Percentiles rank a stretch among this genome's conserved stretches.
Conservation (phyloP, 2,113 vertebrate genomes). For the Centropus bengalensis region DNA sequence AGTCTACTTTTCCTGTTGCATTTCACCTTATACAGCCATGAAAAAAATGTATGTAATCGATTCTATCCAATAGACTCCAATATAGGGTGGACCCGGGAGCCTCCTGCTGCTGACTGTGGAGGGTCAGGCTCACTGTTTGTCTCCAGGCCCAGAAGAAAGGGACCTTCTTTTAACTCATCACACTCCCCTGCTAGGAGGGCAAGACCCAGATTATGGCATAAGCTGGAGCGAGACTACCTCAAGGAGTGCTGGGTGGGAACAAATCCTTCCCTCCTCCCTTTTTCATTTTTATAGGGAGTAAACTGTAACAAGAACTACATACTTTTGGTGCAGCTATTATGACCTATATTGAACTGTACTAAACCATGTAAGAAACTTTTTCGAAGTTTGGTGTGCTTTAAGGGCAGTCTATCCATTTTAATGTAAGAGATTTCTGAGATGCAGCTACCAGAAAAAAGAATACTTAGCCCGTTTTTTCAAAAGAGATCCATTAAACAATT, state of each 20-base stretch:
- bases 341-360: not conserved
- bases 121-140: not conserved
- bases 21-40: not conserved
- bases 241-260: not conserved
- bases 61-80: fast-evolving
- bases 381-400: not conserved
- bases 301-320: not conserved
- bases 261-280: not conserved
- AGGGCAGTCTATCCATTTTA: not conserved
- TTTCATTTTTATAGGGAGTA: not conserved
- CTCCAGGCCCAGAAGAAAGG: not conserved
- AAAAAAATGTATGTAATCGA: not conserved
- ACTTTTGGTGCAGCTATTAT: not conserved
- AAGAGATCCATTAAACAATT: not conserved
- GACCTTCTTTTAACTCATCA: not conserved
- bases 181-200: not conserved
- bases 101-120: not conserved
- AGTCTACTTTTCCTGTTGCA: not conserved
- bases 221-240: not conserved
- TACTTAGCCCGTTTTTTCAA: not conserved
- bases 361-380: not conserved
- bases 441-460: not conserved
- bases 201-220: not conserved
- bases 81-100: not conserved
- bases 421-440: not conserved